Evolutionary conservation across 2,113 vertebrate genomes (phyloP).

Genomic region (Xiphophorus maculatus): DNA sequence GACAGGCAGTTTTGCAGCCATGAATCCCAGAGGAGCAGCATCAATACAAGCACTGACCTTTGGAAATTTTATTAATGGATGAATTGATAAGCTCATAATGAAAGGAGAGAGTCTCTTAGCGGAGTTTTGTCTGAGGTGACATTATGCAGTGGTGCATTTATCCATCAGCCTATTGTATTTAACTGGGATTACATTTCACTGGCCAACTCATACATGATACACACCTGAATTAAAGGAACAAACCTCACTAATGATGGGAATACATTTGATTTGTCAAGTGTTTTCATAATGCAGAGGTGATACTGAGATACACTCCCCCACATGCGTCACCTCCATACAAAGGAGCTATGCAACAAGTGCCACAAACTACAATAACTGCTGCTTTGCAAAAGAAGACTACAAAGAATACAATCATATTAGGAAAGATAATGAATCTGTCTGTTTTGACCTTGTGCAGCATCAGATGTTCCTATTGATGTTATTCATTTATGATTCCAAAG

Average conservation of each 20-base stretch:
- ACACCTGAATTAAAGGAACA: neutral
- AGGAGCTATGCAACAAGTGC: slow-evolving; percentile 35
- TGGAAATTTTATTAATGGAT: slow-evolving; percentile 61
- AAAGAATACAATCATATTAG: slow-evolving; percentile 20
- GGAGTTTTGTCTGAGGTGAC: slow-evolving; percentile 1
- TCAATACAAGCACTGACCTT: slow-evolving; percentile 70
- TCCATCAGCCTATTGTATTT: slow-evolving; percentile 8
- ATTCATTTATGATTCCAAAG: slow-evolving; percentile 18
- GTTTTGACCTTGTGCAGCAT: slow-evolving; percentile 32
- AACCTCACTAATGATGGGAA: neutral
- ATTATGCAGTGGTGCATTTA: slow-evolving; percentile 10
- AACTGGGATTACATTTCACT: neutral
- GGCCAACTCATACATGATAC: neutral
- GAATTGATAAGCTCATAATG: slow-evolving; percentile 51
- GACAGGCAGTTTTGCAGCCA: slow-evolving; percentile 53
- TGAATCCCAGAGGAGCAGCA: slow-evolving; percentile 49
- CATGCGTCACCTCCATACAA: slow-evolving; percentile 7
- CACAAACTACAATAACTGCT: slow-evolving; percentile 20
- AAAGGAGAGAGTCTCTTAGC: slow-evolving; percentile 27
- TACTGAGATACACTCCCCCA: slow-evolving; percentile 5
- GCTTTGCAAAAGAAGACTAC: slow-evolving; percentile 27
- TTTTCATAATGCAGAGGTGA: neutral
- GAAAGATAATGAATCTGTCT: slow-evolving; percentile 38
- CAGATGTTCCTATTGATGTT: slow-evolving; percentile 13
- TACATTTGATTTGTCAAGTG: neutral